Evolutionary conservation across 2,113 vertebrate genomes (phyloP), one percentile per base, ranked within the genome.

Genomic region (Thamnophis sirtalis): DNA sequence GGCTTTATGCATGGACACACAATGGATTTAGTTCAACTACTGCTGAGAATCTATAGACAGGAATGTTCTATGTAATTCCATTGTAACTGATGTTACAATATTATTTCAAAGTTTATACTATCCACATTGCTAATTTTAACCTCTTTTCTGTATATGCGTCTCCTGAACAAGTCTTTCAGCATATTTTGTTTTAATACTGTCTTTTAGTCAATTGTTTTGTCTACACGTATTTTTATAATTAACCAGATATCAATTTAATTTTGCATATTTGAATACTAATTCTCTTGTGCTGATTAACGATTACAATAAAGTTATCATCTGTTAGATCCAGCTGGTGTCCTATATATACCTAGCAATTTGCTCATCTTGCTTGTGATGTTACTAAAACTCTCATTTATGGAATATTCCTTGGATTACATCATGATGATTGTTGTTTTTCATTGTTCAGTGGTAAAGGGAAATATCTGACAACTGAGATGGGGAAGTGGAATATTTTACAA

Each of bases 401-500:
- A 63, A 28, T 68, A 68, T n/a, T 68, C 28, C 28, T 68, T 68
- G 60, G n/a, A 68, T 68, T 68, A 68, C 26, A n/a, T 38, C 15
- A 80, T 24, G n/a, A 49, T 55, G 15, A 28, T 56, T 73, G 33
- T 68, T 84, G 11, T 28, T 43, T 13, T 88, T 56, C 22, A 56
- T 19, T 84, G 43, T 53, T 92, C 43, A 24, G 53, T 88, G 53
- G 38, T 26, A 84, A 92, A 48, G 63, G 28, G 7, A 84, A 73
- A 33, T 73, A 73, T 38, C 2, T n/a, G 80, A 56, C 9, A 55
- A 49, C 9, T 55, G 38, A 56, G 63, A 92, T 80, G 43, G 38
- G 91, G 91, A 88, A 92, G 38, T 84, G 0, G 26, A 22, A 84
- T 21, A 80, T 92, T 92, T 9, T 33, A 63, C 91, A 88, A 88